Evolutionary conservation across 2,888 invertebrate genomes (phyloP), one percentile per base, ranked within the genome.

Genomic region (Phanerotoma sp.): DNA sequence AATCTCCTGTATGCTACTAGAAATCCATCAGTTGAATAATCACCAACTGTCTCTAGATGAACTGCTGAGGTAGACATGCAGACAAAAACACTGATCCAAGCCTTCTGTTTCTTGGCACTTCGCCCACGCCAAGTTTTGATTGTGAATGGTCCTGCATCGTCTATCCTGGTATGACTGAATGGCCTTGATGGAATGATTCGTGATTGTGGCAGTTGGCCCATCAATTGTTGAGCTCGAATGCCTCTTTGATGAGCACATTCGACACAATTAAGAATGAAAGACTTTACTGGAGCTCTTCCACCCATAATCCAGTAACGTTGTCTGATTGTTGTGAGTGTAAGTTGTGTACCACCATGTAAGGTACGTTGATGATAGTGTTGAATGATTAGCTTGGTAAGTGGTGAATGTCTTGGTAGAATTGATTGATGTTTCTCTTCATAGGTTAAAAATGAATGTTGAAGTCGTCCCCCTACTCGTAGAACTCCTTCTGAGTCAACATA

Each of bases 171-270:
- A 9, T 54, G 30, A 3, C 35, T 20, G 46, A 69, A 67, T 25
- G 66, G 55, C 7, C 54, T 46, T 11, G 57, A 38, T 6, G 62
- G 62, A 2, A 30, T 55, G 0, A 65, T 65, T 18, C 68, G 40
- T 3, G 56, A 15, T 3, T 16, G n/a, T 2, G 70, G 68, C 7
- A 68, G 56, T 15, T 65, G 38, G 5, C 62, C 67, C 66, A 69
- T 41, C 69, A 66, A 25, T 65, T 63, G 55, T 2, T 48, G 32
- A 3, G 11, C 54, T 15, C 22, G 48, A 1, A 42, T 33, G 10
- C 11, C 7, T 10, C 47, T 47, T 11, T 41, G 41, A 4, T 41
- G 32, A 9, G 37, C 15, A 16, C 37, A 37, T 13, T 9, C 15
- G 5, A 37, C 9, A 2, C 37, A 37, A 5, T 16, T 13, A 1